A percentile compares a stretch with the other conserved stretches of the same genome.
Conservation (phyloP, 2,113 vertebrate species). For the Zapornia atra region DNA sequence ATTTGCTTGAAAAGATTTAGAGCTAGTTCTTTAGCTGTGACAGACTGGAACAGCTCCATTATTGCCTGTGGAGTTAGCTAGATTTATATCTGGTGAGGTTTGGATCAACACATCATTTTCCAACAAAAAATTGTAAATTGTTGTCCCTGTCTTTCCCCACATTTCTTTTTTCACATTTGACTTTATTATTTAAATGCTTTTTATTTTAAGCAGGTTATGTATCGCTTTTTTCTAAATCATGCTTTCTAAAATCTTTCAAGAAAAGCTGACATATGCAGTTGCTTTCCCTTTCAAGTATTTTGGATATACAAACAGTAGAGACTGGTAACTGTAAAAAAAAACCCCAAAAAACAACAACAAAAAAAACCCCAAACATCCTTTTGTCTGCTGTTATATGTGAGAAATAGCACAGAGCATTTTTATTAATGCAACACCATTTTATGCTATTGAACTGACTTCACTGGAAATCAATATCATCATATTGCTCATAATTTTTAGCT, state of each 20-base stretch:
- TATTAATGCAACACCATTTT: neutral
- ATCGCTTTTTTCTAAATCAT: neutral
- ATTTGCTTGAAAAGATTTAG: slow-evolving; percentile 18
- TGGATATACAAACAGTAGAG: neutral
- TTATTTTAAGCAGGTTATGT: neutral
- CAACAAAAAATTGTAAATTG: neutral
- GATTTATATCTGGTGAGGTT: neutral
- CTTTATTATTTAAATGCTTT: neutral
- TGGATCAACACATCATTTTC: neutral
- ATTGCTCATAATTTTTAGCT: neutral
- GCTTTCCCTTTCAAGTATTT: too few relatives aligned
- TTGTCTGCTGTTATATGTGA: neutral
- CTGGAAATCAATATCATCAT: neutral
- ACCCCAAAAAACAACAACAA: neutral
- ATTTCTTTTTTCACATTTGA: neutral
- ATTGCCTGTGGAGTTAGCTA: neutral
- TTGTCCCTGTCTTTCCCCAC: neutral
- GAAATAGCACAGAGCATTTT: neutral
- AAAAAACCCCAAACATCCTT: neutral
- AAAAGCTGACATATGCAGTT: neutral
- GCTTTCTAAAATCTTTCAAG: neutral
- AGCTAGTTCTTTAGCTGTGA: neutral
- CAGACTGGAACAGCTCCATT: slow-evolving; percentile 3
- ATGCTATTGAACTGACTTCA: neutral
- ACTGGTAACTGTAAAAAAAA: neutral